Conservation (phyloP, 2,113 vertebrate species). For the Jacana jacana region DNA sequence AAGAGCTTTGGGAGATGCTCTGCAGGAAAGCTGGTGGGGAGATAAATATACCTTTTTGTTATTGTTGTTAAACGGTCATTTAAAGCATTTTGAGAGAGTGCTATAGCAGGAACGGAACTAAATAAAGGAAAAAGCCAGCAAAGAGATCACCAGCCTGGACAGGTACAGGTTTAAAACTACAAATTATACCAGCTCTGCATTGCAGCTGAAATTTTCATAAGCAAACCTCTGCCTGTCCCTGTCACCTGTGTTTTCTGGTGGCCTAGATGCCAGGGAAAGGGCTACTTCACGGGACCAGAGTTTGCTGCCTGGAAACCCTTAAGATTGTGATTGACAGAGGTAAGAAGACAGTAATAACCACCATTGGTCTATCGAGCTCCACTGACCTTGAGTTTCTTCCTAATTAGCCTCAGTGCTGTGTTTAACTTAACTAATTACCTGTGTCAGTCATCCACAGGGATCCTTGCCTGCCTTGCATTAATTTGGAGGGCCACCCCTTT, state of each 20-base stretch:
- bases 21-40: not conserved
- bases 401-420: not conserved
- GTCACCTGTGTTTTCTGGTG: not conserved
- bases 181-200: not conserved
- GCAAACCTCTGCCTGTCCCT: not conserved
- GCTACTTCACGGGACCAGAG: not conserved
- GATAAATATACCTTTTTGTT: not conserved
- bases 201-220: not conserved
- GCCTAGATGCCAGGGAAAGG: not conserved
- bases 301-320: not conserved
- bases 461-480: not conserved
- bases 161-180: not conserved
- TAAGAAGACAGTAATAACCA: not conserved
- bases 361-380: not conserved
- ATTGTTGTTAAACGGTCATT: not conserved
- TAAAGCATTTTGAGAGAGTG: not conserved
- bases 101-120: not conserved
- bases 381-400: not conserved
- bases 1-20: not conserved
- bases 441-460: not conserved
- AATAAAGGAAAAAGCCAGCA: not conserved
- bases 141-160: not conserved
- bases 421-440: not conserved
- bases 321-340: not conserved
- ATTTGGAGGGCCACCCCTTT: not conserved